Conservation (phyloP, 2,888 invertebrate genomes). For the Megamerina dolium region DNA sequence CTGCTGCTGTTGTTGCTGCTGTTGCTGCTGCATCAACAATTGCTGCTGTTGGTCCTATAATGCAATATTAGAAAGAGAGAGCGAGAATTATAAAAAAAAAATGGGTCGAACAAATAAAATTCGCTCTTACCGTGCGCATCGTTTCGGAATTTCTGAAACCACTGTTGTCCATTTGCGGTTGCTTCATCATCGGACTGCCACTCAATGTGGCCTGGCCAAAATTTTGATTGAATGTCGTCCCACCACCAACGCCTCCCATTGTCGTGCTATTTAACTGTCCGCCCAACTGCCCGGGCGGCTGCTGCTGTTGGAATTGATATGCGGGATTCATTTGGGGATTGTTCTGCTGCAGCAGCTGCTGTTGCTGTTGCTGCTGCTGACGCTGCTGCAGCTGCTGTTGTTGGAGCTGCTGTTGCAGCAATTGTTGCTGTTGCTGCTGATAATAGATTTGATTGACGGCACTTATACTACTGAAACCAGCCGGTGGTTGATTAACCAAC, state of each 20-base stretch:
- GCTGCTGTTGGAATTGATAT: conserved; percentile 45
- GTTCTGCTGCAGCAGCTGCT: conserved; percentile 26
- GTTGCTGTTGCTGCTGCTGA: conserved; percentile 23
- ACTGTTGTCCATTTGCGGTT: conserved; percentile 20
- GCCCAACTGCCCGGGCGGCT: conserved; percentile 32
- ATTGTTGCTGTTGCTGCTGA: conserved; percentile 33
- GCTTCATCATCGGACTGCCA: conserved; percentile 16
- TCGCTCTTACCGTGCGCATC: conserved; percentile 30
- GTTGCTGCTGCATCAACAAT: conserved; percentile 22
- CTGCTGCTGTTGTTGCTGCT: conserved; percentile 23
- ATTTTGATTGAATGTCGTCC: conserved; percentile 19
- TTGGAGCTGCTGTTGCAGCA: conserved; percentile 22
- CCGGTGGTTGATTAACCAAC: conserved; percentile 39
- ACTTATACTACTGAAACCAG: conserved; percentile 34
- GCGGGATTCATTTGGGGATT: conserved; percentile 44
- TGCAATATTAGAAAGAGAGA: conserved; percentile 25
- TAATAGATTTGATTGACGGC: conserved; percentile 39
- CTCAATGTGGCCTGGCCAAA: too few species aligned
- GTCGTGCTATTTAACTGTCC: too few species aligned
- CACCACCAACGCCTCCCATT: conserved; percentile 4
- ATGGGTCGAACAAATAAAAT: conserved; percentile 27
- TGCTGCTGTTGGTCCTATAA: conserved; percentile 25
- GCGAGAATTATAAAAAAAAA: conserved; percentile 29
- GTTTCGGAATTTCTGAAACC: conserved; percentile 34
- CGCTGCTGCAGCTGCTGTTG: conserved; percentile 22